These are phyloP conservation scores for Oegoconia quadripuncta DNA, from an alignment of 2,888 invertebrate species.

Conservation along the genomic window DNA sequence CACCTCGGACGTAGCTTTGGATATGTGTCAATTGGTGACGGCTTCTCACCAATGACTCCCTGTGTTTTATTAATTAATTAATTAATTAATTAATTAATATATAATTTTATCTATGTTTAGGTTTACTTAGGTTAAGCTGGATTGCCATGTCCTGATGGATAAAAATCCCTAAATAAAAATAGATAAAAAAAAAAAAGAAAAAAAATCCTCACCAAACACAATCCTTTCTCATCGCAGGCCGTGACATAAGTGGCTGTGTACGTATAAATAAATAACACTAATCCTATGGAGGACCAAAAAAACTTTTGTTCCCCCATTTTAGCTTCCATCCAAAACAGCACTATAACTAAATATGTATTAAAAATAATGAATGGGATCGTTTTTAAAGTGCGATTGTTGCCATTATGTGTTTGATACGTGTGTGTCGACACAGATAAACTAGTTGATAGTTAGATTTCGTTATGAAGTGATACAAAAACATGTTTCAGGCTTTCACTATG, in stretches of 20 bases:
- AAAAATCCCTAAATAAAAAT: too few relatives aligned
- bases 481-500: constrained; percentile 4
- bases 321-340: constrained; percentile 18
- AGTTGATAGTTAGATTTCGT: constrained; percentile 1
- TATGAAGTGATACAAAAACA: too few relatives aligned
- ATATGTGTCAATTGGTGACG: too few relatives aligned
- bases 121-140: too few relatives aligned
- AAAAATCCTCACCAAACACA: constrained; percentile 54
- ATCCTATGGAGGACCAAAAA: constrained; percentile 59
- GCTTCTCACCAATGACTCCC: too few relatives aligned
- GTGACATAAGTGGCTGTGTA: constrained; percentile 36
- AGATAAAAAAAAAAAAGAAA: neutral
- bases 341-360: constrained; percentile 23
- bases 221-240: constrained; percentile 56
- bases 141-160: too few relatives aligned
- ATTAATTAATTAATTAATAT: too few relatives aligned
- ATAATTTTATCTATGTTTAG: too few relatives aligned
- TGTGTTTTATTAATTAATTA: too few relatives aligned
- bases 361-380: constrained; percentile 1
- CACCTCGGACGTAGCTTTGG: too few relatives aligned
- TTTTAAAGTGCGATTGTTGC: constrained; percentile 11
- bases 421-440: neutral
- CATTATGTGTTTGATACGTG: constrained; percentile 2
- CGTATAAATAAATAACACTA: constrained; percentile 41
- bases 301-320: constrained; percentile 55